Conservation (phyloP, 2,113 vertebrate species). For the Microcebus lehilahytsara region DNA sequence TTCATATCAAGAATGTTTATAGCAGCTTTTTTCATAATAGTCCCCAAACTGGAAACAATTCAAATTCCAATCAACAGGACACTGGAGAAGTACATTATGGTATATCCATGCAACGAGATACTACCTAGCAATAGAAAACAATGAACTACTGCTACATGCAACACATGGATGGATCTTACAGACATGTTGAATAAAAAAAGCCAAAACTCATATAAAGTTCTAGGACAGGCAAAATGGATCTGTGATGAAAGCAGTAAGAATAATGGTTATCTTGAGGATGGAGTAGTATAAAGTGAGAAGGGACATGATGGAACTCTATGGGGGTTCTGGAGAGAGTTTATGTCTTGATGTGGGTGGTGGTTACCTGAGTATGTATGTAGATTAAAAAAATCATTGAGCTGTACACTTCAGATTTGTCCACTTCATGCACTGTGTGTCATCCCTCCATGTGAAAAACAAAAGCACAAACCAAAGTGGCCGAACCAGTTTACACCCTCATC, state of each 20-base stretch:
- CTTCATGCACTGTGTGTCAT: background rate
- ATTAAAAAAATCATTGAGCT: background rate
- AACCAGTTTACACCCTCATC: background rate
- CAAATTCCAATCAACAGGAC: background rate
- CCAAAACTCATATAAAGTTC: background rate
- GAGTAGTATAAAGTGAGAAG: background rate
- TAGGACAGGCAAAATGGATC: background rate
- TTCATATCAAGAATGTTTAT: background rate
- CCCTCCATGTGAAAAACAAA: background rate
- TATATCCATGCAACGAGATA: background rate
- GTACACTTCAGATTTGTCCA: background rate
- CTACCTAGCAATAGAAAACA: background rate
- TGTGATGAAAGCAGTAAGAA: background rate
- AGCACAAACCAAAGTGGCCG: background rate
- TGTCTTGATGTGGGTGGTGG: background rate
- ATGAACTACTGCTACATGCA: background rate
- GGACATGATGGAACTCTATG: background rate
- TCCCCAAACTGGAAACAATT: background rate
- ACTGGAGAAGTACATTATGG: background rate
- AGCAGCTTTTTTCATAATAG: background rate
- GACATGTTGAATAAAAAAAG: background rate
- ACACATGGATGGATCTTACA: background rate
- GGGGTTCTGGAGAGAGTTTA: background rate
- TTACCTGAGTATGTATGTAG: too few species aligned
- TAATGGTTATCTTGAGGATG: background rate